Percentiles rank a stretch among this genome's conserved stretches.
phyloP scores from a whole-genome alignment of 2,113 vertebrate genomes.

The Lipophrys pholis region DNA sequence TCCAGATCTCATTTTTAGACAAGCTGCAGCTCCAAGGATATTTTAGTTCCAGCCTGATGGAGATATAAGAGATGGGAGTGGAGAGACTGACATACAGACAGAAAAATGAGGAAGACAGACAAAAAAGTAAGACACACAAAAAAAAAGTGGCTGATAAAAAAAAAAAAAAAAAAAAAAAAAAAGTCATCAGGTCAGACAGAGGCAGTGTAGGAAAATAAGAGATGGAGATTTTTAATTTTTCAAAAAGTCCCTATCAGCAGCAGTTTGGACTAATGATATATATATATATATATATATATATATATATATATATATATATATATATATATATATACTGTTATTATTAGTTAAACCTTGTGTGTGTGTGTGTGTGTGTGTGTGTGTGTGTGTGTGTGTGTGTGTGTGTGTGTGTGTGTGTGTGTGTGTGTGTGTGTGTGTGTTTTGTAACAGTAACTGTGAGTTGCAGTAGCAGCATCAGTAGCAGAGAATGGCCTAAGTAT shows the following conservation, averaged over 20 bases:
- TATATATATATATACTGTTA: no score
- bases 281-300: no score
- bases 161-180: conserved; percentile 19
- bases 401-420: neutral
- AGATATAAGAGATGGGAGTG: conserved; percentile 69
- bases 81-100: conserved; percentile 54
- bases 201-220: conserved; percentile 11
- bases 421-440: neutral
- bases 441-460: conserved; percentile 16
- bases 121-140: conserved; percentile 29
- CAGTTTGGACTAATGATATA: no score
- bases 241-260: no score
- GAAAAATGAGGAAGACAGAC: conserved; percentile 9
- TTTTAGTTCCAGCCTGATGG: conserved; percentile 74
- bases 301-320: no score
- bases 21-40: conserved; percentile 64
- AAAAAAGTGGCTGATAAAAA: no score
- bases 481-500: conserved; percentile 91
- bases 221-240: conserved; percentile 1
- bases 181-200: conserved; percentile 40
- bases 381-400: neutral
- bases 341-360: no score
- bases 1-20: conserved; percentile 77
- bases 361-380: no score
- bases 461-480: conserved; percentile 87